A percentile compares a stretch with the other conserved stretches of the same genome.
phyloP scores from a whole-genome alignment of 2,113 vertebrate species.

The Crotalus viridis region DNA sequence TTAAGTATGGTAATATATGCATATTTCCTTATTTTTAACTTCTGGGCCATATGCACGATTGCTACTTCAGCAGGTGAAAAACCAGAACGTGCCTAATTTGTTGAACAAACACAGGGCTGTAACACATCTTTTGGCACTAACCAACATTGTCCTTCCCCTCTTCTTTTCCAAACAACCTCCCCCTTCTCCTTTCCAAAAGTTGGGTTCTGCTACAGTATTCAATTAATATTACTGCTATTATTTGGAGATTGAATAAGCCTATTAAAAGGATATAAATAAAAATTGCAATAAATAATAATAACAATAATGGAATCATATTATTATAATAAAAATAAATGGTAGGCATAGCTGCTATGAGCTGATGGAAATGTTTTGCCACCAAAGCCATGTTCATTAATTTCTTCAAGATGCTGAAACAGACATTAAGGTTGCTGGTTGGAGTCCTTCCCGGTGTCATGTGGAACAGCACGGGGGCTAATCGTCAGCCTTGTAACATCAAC shows the following conservation, averaged over 20 bases:
- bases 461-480: constrained; percentile 83
- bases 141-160: constrained; percentile 68
- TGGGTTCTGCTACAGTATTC: constrained; percentile 58
- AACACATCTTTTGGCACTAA: constrained; percentile 75
- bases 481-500: constrained; percentile 85
- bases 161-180: constrained; percentile 49
- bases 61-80: constrained; percentile 95
- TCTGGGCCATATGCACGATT: constrained; percentile 93
- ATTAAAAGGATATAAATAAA: constrained; percentile 42
- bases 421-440: constrained; percentile 84
- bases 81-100: constrained; percentile 94
- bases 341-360: constrained; percentile 81
- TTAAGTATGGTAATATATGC: constrained; percentile 99
- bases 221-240: constrained; percentile 62
- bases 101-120: constrained; percentile 91
- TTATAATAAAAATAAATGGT: constrained; percentile 56
- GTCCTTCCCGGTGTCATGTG: constrained; percentile 83
- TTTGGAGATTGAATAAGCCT: constrained; percentile 51
- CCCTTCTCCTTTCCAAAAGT: constrained; percentile 41
- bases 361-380: constrained; percentile 86
- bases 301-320: not conserved
- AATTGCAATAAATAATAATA: not conserved
- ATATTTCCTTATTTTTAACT: constrained; percentile 99
- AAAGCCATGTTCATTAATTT: constrained; percentile 83
- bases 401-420: constrained; percentile 83